Evolutionary conservation across 2,888 invertebrate genomes (phyloP), one percentile per base, ranked within the genome.

Genomic region (Tiliacea citrago): DNA sequence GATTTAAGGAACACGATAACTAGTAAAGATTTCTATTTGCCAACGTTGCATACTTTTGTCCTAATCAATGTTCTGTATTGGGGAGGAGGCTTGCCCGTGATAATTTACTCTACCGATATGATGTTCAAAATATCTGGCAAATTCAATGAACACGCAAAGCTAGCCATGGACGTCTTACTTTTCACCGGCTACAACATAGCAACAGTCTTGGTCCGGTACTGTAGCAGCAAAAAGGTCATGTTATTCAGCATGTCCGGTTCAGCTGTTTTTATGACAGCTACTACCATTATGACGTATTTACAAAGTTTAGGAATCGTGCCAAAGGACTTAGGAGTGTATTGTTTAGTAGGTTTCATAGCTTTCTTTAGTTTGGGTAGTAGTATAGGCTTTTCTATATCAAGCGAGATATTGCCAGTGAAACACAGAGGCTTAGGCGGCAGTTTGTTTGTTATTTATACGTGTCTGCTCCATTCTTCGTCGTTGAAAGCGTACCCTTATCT

Each of bases 321-420:
- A 49, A 78, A 69, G 24, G 76, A 73, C 21, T 65, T 68, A 51
- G 84, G 60, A 2, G 70, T 82, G 18, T 84, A 82, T 79, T 84
- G 73, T 63, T 68, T 86, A 7, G 67, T 83, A 0, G 76, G 78
- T 53, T 86, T 79, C 60, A 24, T 84, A 5, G 53, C 63, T 2
- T 85, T 77, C 70, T 72, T 72, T 12, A 75, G 80, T 49, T 79
- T 82, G 21, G 87, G 87, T 0, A 70, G 73, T 62, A 61, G 68
- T 77, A 62, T 87, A 51, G 83, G 77, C 6, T 85, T 87, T 77
- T 77, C 82, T 51, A 68, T 85, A 57, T 69, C 83, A 21, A 83
- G 85, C 47, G 85, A 87, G 12, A 76, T 87, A 42, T 85, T 87
- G 76, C 87, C 87, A 0, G 87, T 87, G 5, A 86, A 87, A 75